phyloP scores from a whole-genome alignment of 2,797 vertebrate species.

The Melanotaenia nigrans region DNA sequence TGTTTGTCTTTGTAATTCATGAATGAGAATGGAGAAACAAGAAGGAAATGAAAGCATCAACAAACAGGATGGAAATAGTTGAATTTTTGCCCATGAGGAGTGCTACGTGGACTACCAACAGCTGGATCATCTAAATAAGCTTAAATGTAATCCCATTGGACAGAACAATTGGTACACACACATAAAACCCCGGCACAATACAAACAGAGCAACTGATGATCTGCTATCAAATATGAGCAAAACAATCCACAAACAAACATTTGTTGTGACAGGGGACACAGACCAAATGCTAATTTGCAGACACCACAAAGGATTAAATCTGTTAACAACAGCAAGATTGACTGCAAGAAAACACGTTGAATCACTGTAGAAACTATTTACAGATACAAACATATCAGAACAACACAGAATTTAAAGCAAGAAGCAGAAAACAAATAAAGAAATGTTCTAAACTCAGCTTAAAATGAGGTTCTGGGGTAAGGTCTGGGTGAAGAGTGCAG shows the following conservation, averaged over 20 bases:
- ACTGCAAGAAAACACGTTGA: constrained; percentile 38
- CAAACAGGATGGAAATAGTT: constrained; percentile 40
- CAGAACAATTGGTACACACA: constrained; percentile 23
- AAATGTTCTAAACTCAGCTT: constrained; percentile 9
- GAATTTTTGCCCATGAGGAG: constrained; percentile 49
- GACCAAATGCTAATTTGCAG: constrained; percentile 67
- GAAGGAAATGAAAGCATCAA: neutral
- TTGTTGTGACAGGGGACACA: constrained; percentile 67
- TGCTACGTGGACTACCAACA: constrained; percentile 19
- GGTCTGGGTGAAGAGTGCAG: constrained; percentile 44
- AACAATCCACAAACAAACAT: constrained; percentile 73
- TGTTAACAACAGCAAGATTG: constrained; percentile 56
- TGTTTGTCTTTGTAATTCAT: neutral
- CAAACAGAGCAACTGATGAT: constrained; percentile 55
- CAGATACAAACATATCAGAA: constrained; percentile 53
- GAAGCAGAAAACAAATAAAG: constrained; percentile 11
- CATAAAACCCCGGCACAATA: constrained; percentile 30
- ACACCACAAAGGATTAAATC: constrained; percentile 61
- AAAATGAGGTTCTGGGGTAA: constrained; percentile 12
- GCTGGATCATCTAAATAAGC: constrained; percentile 41
- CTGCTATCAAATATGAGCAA: constrained; percentile 69
- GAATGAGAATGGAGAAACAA: neutral
- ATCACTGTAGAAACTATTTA: constrained; percentile 25
- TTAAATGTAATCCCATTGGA: constrained; percentile 39
- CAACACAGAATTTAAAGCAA: constrained; percentile 29